Base-by-base conservation (phyloP, 2,888 invertebrate species). In the Drosophila testacea region DNA sequence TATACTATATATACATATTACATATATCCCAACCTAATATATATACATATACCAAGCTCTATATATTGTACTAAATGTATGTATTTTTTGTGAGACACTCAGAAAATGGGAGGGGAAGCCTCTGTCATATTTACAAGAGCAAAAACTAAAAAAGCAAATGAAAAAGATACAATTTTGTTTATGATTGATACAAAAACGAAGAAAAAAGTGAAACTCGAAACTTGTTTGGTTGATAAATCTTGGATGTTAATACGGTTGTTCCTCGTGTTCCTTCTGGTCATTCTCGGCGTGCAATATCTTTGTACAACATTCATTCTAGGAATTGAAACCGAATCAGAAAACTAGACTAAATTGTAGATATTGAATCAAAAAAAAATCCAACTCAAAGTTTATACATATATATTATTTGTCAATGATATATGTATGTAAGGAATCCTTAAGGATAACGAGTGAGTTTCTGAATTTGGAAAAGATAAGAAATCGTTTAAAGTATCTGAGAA, bases 11-110 rank as follows among this genome's bases (percentile, higher is more conserved):
- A 48, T 38, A 22, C 57, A 28, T n/a, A 22, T 22, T 22, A 22
- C 22, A 22, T 44, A 55, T 64, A 64, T 41, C n/a, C 54, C 39
- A 59, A 56, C n/a, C 46, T 47, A 63, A 68, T 42, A 41, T 46
- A 55, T 61, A 30, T 44, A 42, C 44, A 34, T 28, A 65, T 65
- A 73, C 78, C 67, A 55, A 42, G 52, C 64, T 77, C 70, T 77
- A 61, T 60, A 63, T 73, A 68, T 73, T 66, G 51, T 67, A 73
- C 54, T 68, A 61, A 55, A 73, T 68, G 54, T 61, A 48, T 73
- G 67, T 73, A 54, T 51, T 63, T 56, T 63, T 41, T 68, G 46
- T 54, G 56, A 52, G 56, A 63, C 50, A 68, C 54, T 57, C 22
- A 52, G 39, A 54, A 51, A 69, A 54, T 44, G n/a, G 11, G 27